Base-by-base conservation (phyloP, 2,797 vertebrate genomes). In the Macropus fuliginosus region DNA sequence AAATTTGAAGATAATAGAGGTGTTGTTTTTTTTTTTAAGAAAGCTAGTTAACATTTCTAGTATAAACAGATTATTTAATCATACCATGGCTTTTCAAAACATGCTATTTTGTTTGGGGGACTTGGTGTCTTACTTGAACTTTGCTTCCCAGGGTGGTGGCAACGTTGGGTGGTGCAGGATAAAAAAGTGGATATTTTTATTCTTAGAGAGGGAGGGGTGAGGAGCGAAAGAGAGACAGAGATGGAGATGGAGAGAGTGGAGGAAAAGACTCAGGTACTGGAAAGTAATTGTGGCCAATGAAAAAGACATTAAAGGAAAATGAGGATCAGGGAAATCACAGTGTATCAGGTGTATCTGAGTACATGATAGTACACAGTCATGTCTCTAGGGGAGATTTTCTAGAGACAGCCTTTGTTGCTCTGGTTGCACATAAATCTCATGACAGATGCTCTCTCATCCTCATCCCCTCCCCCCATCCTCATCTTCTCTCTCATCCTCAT, bases 101-200 rank as follows among this genome's bases (percentile, higher is more conserved):
- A 97, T 98, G 54, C 98, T 94, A 98, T 98, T 98, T 98, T 95
- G 97, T 97, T 95, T 21, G 50, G 46, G 94, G 94, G 95, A 54
- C 52, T 93, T 92, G 92, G 29, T 87, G 74, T 94, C 55, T 93
- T 28, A 40, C 90, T 96, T 95, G 90, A n/a, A 34, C 92, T 46
- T 40, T 92, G 95, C 50, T 91, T 0, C 55, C 56, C 93, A 94
- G 91, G 94, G 98, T 97, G 92, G 97, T 96, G 97, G 97, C 95
- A 94, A 97, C 57, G 56, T 93, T 92, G 97, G 97, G 97, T 97
- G 98, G 97, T 92, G 90, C 93, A 62, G 66, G 94, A 96, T 97
- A 59, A 96, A 97, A 87, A 92, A 0, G 1, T 93, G 97, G 94
- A 28, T 34, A 1, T 96, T 96, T 97, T 96, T 92, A 91, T 92